Evolutionary conservation across 2,113 vertebrate species (phyloP).

Genomic region (Paedocypris sp.): DNA sequence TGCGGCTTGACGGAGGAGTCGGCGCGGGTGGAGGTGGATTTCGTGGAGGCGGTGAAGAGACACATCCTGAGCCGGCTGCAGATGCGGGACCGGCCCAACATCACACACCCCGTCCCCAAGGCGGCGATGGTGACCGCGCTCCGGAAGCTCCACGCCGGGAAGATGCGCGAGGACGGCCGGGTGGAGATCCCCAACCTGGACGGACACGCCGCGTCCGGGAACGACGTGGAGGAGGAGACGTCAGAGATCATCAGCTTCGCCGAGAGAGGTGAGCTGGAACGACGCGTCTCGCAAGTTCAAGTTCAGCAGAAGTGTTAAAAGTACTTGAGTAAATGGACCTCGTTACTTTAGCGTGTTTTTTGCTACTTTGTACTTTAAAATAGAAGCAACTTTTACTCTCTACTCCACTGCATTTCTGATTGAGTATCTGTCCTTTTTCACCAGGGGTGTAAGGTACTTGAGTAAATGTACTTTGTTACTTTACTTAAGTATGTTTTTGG

Average conservation of each 20-base stretch:
- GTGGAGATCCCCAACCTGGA: constrained; percentile 91
- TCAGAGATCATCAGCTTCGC: constrained; percentile 99
- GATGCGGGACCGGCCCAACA: constrained; percentile 90
- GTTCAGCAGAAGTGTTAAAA: too few species aligned
- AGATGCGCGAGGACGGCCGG: constrained; percentile 83
- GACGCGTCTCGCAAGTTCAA: background rate
- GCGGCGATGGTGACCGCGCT: constrained; percentile 95
- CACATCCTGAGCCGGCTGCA: constrained; percentile 93
- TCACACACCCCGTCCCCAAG: constrained; percentile 88
- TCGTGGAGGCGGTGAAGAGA: constrained; percentile 90
- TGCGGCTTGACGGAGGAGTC: constrained; percentile 75
- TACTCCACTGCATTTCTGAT: too few species aligned
- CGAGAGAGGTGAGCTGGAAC: constrained; percentile 78
- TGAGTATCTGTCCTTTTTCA: too few species aligned
- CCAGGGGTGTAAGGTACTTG: too few species aligned
- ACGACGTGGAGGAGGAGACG: constrained; percentile 74
- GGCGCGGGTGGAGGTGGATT: constrained; percentile 76
- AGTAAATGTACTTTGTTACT: too few species aligned
- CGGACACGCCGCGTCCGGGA: constrained; percentile 67
- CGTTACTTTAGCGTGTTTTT: too few species aligned
- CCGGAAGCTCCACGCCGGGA: constrained; percentile 89
- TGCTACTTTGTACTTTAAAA: too few species aligned
- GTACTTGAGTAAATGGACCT: too few species aligned
- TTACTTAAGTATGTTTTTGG: too few species aligned
- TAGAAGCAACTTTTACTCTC: too few species aligned